phyloP scores from a whole-genome alignment of 37 sponge, comb jelly and placozoan genomes.

The Diacarnus erythraeanus region DNA sequence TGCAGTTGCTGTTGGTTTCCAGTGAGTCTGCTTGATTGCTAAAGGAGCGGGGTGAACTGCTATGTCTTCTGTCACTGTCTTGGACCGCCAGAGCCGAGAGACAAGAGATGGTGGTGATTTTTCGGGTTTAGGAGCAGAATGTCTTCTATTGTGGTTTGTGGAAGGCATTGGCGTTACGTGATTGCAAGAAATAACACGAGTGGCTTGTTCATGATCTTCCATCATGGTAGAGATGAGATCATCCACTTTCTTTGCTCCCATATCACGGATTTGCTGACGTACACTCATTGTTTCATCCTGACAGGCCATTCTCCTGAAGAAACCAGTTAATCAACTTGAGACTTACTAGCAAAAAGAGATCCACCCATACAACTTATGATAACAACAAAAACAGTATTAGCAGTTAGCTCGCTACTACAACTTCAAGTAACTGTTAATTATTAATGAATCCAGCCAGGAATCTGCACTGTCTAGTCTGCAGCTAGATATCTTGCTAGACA shows the following conservation, averaged over 20 bases:
- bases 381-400: too few relatives aligned
- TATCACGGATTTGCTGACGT: neutral
- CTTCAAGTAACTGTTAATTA: too few relatives aligned
- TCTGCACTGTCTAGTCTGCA: too few relatives aligned
- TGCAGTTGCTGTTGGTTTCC: constrained; percentile 13
- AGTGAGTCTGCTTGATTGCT: constrained; percentile 33
- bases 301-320: neutral
- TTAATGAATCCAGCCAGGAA: too few relatives aligned
- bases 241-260: constrained; percentile 4
- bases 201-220: constrained; percentile 15
- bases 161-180: neutral
- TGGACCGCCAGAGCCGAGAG: constrained; percentile 1
- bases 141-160: neutral
- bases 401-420: too few relatives aligned
- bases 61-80: neutral
- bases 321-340: neutral
- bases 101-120: neutral
- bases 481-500: too few relatives aligned
- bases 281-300: neutral
- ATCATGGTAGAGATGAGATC: constrained; percentile 25
- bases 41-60: neutral
- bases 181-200: neutral
- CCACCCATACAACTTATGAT: too few relatives aligned
- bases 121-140: neutral
- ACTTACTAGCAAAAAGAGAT: too few relatives aligned